Base-by-base conservation (phyloP, 1,140 invertebrate species). In the Antheraea mylitta region DNA sequence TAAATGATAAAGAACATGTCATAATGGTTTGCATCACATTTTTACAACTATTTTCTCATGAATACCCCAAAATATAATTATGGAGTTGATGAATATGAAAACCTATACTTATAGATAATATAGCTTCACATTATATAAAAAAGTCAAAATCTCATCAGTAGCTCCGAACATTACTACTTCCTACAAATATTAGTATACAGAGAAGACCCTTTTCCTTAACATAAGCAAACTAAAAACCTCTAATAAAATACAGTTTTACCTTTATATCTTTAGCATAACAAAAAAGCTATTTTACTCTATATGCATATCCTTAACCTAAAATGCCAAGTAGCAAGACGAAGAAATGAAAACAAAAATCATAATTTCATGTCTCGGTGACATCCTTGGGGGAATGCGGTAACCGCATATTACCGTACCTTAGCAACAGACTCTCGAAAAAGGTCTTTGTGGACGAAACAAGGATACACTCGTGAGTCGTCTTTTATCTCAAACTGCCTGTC, bases 331-430 rank as follows among this genome's bases (percentile, higher is more conserved):
- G 7, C 0, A 16, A 0, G 11, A 53, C 7, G 16, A 53, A 16
- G 16, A 11, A 53, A 0, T 16, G 16, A 53, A 53, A 53, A 53
- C 18, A 65, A 22, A 65, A 69, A 71, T 71, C 66, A 76, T 71
- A 73, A 73, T 71, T 69, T 69, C 69, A 64, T 66, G 61, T 70
- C 68, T 68, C 63, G 69, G 64, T 63, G 60, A 67, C 73, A 67
- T 73, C 74, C 71, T 72, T 69, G 64, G 71, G 71, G 71, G 73
- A 75, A 75, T 73, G 71, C 58, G 73, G 66, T 73, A 73, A 70
- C 71, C 76, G 70, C 73, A 71, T 73, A 69, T 75, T 75, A 75
- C 71, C 65, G 58, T 66, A 19, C 63, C 65, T 53, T 59, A 66
- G 65, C 58, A 66, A 66, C 59, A 53, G 65, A 66, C 48, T 66